Conservation (phyloP, 1,140 invertebrate species). For the Popillia japonica region DNA sequence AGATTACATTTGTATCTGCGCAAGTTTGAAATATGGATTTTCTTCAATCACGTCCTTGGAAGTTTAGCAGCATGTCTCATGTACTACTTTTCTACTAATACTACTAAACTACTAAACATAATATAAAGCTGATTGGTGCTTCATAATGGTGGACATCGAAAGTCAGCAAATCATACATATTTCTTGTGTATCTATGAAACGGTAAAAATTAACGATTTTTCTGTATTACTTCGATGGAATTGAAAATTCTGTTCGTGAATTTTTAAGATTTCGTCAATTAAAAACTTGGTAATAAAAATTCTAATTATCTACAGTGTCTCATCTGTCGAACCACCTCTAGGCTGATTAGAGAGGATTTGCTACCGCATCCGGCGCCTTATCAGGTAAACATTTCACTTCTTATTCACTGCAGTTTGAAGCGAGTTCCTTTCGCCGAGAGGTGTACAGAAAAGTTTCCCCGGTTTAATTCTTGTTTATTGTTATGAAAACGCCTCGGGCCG, state of each 20-base stretch:
- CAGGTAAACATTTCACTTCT: slow-evolving; percentile 14
- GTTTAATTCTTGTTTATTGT: slow-evolving; percentile 35
- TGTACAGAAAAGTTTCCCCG: slow-evolving; percentile 25
- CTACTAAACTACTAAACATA: too few relatives aligned
- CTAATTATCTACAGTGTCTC: slow-evolving; percentile 12
- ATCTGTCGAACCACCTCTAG: slow-evolving; percentile 2
- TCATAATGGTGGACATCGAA: too few relatives aligned
- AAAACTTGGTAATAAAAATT: slow-evolving; percentile 20
- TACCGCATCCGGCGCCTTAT: neutral
- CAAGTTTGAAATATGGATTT: too few relatives aligned
- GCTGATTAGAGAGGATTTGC: slow-evolving; percentile 12
- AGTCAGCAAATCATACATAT: too few relatives aligned
- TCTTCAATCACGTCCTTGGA: too few relatives aligned
- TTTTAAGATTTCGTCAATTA: neutral
- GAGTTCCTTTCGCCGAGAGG: neutral
- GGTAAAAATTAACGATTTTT: too few relatives aligned
- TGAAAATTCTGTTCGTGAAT: neutral
- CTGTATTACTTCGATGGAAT: too few relatives aligned
- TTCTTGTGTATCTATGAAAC: too few relatives aligned
- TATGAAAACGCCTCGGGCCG: slow-evolving; percentile 29
- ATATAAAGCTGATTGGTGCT: too few relatives aligned
- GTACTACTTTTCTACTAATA: too few relatives aligned
- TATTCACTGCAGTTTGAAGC: neutral
- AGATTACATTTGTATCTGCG: too few relatives aligned
- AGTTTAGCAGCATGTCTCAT: too few relatives aligned